Evolutionary conservation across 64 coral and sea anemone species (phyloP).

Genomic region (Actinia equina): DNA sequence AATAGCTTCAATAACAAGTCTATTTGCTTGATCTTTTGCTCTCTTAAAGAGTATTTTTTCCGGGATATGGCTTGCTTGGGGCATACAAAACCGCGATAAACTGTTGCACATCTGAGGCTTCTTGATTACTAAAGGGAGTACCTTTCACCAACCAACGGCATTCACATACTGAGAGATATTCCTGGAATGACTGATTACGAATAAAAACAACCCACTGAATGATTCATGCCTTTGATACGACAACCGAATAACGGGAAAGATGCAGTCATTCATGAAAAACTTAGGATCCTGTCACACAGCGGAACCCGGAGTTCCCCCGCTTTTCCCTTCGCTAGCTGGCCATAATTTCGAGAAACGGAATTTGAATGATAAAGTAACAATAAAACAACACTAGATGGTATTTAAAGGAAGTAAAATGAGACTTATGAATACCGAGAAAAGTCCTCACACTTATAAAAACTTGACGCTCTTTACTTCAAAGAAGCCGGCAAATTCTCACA

Average conservation of each 20-base stretch:
- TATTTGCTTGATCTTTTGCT: neutral
- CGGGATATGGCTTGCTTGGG: neutral
- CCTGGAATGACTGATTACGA: neutral
- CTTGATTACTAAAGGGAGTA: neutral
- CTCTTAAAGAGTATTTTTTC: conserved; percentile 16
- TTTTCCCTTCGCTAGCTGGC: neutral
- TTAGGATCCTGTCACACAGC: neutral
- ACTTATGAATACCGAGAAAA: too few species aligned
- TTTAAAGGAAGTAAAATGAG: too few species aligned
- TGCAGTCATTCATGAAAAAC: neutral
- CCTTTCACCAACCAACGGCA: neutral
- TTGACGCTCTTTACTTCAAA: too few species aligned
- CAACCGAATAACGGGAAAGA: neutral
- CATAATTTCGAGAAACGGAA: neutral
- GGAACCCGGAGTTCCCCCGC: neutral
- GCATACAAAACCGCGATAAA: neutral
- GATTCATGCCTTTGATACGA: neutral
- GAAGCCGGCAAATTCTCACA: too few species aligned
- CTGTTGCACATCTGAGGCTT: neutral
- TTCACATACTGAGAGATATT: neutral
- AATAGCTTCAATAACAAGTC: neutral
- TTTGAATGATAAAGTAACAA: neutral
- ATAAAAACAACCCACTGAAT: neutral
- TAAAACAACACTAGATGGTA: too few species aligned
- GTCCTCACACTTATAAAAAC: too few species aligned